Percentiles rank a stretch among this genome's conserved stretches.
These are phyloP conservation scores for Masticophis lateralis DNA, from an alignment of 2,797 vertebrate species.

Conservation along the genomic window DNA sequence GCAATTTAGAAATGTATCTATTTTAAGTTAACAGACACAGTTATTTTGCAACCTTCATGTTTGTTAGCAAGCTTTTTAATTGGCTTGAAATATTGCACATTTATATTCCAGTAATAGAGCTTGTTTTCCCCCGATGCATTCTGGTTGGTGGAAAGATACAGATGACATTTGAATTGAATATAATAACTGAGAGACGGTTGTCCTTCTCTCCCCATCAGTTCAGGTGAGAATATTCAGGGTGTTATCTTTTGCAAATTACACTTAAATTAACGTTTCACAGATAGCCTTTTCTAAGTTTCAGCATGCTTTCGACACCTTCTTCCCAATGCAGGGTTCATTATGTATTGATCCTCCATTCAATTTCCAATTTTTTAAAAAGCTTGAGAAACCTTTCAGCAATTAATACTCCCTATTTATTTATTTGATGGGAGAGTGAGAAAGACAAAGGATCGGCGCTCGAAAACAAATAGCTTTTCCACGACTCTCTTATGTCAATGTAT, in stretches of 20 bases:
- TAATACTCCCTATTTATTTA: constrained; percentile 12
- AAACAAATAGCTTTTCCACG: neutral
- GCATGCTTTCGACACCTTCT: neutral
- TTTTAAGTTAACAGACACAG: neutral
- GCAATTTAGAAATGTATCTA: neutral
- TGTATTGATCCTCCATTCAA: constrained; percentile 14
- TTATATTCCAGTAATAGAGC: neutral
- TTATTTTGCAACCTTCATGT: neutral
- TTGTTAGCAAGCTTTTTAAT: neutral
- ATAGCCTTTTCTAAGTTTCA: neutral
- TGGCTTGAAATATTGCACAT: neutral
- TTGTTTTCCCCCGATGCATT: neutral
- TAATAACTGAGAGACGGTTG: neutral
- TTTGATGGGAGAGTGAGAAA: neutral
- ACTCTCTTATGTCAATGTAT: neutral
- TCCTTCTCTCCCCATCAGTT: neutral
- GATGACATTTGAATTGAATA: neutral
- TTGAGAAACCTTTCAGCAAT: constrained; percentile 25
- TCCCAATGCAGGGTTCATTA: constrained; percentile 7
- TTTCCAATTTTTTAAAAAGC: constrained; percentile 23
- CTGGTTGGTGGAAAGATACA: neutral
- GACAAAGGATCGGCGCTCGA: neutral
- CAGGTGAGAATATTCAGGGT: neutral
- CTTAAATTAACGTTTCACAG: neutral
- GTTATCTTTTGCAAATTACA: constrained; percentile 4